Conservation (phyloP, 2,797 vertebrate genomes). For the Danio tinwini region DNA sequence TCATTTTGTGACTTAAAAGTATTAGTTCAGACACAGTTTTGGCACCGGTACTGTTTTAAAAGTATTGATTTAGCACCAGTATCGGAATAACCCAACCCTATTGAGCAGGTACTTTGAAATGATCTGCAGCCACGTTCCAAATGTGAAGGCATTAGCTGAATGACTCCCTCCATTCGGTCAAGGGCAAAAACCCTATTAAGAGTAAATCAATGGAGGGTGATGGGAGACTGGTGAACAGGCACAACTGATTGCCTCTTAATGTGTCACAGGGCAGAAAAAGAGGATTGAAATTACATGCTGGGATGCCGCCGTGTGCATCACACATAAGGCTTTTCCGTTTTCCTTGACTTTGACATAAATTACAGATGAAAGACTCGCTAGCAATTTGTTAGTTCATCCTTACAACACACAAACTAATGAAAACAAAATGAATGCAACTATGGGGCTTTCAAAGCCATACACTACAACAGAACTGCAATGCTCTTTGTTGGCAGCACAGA, state of each 20-base stretch:
- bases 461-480: not conserved
- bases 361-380: constrained; percentile 5
- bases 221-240: constrained; percentile 25
- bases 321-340: not conserved
- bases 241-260: constrained; percentile 34
- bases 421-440: not conserved
- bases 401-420: not conserved
- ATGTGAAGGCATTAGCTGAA: constrained; percentile 20
- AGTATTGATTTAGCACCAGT: no score
- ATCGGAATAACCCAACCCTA: no score
- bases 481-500: not conserved
- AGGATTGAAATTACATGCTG: constrained; percentile 18
- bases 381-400: not conserved
- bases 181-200: constrained; percentile 43
- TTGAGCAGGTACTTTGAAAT: not conserved
- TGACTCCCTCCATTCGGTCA: not conserved
- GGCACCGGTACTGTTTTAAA: no score
- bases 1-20: no score
- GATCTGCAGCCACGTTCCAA: not conserved
- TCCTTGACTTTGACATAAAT: not conserved
- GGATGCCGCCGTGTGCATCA: not conserved
- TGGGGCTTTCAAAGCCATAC: not conserved
- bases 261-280: constrained; percentile 28
- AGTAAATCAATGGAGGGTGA: constrained; percentile 42
- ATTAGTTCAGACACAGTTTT: no score